Base-by-base conservation (phyloP, 2,888 invertebrate species). In the Laothoe populi region DNA sequence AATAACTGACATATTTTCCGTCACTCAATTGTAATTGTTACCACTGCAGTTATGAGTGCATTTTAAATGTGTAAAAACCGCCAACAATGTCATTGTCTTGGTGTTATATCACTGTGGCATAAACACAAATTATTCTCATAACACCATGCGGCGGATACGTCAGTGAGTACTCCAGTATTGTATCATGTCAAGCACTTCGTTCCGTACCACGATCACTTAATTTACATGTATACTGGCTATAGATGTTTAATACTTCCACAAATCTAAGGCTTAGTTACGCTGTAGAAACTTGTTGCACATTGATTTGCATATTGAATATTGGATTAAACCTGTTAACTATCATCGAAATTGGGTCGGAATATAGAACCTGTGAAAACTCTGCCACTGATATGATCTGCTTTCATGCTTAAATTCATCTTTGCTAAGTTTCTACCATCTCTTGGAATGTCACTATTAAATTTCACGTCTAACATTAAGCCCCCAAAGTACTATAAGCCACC, bases 41-140 rank as follows among this genome's bases (percentile, higher is more conserved):
- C 19, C 53, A 46, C 23, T 31, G 53, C 19, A 35, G 16, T 53
- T 53, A 53, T 16, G 48, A 48, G 53, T 53, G 53, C 53, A 53
- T 35, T 53, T 31, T 35, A 53, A 53, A 53, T 19, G 53, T 48
- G 23, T 38, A 60, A 60, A 60, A 40, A 48, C 48, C 26, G 60
- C 49, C 60, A 66, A 58, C 71, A 72, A 65, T 72, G 73, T 69
- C 75, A 73, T 74, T 73, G 75, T 74, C 69, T 69, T 35, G 53
- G 46, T 64, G 58, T 62, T 69, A 68, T 64, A 53, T 66, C 64
- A 64, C 63, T 48, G 63, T 68, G 66, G 64, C 68, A 66, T 64
- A 64, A 63, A 72, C 72, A 60, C 66, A 63, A 13, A 46, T 46
- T 19, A 53, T 53, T 53, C 19, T 44, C 53, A 53, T 53, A 53